phyloP scores from a whole-genome alignment of 35 echinoderm and acorn worm genomes.

The Patiria miniata region DNA sequence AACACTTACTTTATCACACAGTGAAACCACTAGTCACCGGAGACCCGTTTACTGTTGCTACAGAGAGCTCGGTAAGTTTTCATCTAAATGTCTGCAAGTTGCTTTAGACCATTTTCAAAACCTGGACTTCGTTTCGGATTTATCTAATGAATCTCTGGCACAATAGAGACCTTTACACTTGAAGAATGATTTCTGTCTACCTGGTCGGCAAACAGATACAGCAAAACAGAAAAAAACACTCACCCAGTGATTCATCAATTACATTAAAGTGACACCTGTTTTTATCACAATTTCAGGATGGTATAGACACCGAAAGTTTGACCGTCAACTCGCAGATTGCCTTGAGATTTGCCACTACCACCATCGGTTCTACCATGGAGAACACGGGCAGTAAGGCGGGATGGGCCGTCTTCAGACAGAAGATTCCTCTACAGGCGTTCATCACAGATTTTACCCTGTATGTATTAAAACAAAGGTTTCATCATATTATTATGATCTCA shows the following conservation, averaged over 20 bases:
- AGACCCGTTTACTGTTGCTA: slow-evolving; percentile 5
- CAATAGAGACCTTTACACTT: too few species aligned
- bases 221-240: too few species aligned
- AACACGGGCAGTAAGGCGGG: slow-evolving; percentile 55
- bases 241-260: too few species aligned
- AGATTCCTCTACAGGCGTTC: slow-evolving; percentile 73
- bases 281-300: slow-evolving; percentile 41
- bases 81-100: too few species aligned
- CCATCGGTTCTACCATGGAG: slow-evolving; percentile 51
- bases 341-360: slow-evolving; percentile 67
- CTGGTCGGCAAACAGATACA: too few species aligned
- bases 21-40: slow-evolving; percentile 7
- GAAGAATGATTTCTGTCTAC: too few species aligned
- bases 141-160: too few species aligned
- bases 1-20: neutral
- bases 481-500: neutral
- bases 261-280: too few species aligned
- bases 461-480: slow-evolving; percentile 28
- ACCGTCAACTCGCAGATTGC: slow-evolving; percentile 48
- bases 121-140: too few species aligned
- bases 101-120: too few species aligned
- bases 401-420: slow-evolving; percentile 79
- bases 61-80: slow-evolving; percentile 1
- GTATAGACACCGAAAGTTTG: slow-evolving; percentile 48
- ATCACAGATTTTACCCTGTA: slow-evolving; percentile 80